These are phyloP conservation scores for Heliocidaris erythrogramma DNA, from an alignment of 35 echinoderm and acorn worm genomes.

Conservation along the genomic window DNA sequence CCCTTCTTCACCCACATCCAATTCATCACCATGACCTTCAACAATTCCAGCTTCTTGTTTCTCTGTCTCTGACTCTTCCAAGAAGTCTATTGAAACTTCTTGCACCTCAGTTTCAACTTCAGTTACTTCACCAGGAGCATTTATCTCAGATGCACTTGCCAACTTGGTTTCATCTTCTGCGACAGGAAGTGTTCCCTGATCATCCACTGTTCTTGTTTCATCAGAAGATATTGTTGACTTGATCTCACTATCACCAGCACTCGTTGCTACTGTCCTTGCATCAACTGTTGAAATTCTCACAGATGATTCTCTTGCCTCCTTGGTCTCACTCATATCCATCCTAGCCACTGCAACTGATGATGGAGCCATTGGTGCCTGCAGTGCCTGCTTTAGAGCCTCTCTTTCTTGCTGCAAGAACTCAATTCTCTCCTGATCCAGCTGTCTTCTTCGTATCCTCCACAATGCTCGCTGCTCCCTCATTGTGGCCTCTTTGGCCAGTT, in stretches of 20 bases:
- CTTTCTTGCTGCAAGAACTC: slow-evolving; percentile 64
- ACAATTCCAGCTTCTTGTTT: background rate
- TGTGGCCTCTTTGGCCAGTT: slow-evolving; percentile 74
- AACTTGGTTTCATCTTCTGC: background rate
- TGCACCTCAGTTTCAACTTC: background rate
- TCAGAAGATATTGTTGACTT: background rate
- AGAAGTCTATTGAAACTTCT: background rate
- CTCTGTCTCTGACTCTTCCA: background rate
- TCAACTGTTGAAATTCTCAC: background rate
- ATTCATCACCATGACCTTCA: background rate
- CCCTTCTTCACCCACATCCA: slow-evolving; percentile 11
- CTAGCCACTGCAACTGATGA: background rate
- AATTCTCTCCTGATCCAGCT: slow-evolving; percentile 64
- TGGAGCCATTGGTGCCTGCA: background rate
- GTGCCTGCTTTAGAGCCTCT: slow-evolving; percentile 51
- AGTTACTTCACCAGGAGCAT: background rate
- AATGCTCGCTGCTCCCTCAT: slow-evolving; percentile 74
- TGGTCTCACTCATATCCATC: background rate
- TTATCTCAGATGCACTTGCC: background rate
- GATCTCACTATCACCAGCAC: background rate
- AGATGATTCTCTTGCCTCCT: background rate
- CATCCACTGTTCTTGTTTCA: background rate
- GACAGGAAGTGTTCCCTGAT: background rate
- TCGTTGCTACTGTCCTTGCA: background rate
- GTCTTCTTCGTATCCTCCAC: slow-evolving; percentile 73